Base-by-base conservation (phyloP, 1,140 invertebrate species). In the Musca vetustissima region DNA sequence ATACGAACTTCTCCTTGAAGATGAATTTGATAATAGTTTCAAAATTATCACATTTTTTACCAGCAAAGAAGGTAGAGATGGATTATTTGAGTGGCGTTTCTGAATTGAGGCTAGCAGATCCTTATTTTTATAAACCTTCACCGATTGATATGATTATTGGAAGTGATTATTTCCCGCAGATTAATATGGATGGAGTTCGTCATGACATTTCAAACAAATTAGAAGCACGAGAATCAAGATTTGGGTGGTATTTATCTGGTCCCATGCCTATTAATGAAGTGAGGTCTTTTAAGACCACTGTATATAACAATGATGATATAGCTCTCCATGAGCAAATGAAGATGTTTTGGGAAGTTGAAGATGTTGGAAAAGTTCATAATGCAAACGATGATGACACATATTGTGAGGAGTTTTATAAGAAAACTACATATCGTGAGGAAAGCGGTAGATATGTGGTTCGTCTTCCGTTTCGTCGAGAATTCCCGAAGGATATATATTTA, bases 91-190 rank as follows among this genome's bases (percentile, higher is more conserved):
- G 14, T 11, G 52, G 24, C 8, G 24, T 55, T 24, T 24, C 21
- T 14, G 52, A 22, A 13, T 55, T 55, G 9, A 14, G 14, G 8
- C 52, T 64, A 21, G 59, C 59, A n/a, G 59, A 64, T 28, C 59
- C 59, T n/a, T 43, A 8, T 64, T 64, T 43, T 48, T 21, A 64
- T 43, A 64, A 17, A 17, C 28, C 32, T 1, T 21, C 28, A 43
- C 59, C 28, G 11, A 64, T 64, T 15, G 59, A 64, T 64, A 21
- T 64, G 28, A 36, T 64, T 43, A 64, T 64, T 21, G 59, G 59
- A 1, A 47, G 59, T 36, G 59, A 64, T 47, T 64, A 43, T 43
- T 36, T 64, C 1, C 59, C 59, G 9, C 32, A 11, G 11, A 47
- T 64, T 13, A 64, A 43, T 19, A 14, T 64, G n/a, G 28, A 7